Evolutionary conservation across 1,140 invertebrate species (phyloP).

Genomic region (Mamestra configurata): DNA sequence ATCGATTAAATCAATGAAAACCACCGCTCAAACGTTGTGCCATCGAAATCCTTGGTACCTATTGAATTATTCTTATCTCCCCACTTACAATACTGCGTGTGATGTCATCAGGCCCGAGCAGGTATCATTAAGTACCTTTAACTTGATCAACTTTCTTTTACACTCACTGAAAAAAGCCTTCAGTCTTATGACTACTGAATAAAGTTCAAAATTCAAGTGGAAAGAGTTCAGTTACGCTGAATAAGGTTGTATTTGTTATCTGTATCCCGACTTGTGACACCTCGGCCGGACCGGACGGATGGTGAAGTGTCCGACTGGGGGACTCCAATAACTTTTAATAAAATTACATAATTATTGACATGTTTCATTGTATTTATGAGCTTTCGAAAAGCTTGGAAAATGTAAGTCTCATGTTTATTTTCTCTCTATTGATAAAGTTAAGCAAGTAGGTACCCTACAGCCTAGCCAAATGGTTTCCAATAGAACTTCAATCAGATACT

Average conservation of each 20-base stretch:
- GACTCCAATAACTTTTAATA: conserved; percentile 41
- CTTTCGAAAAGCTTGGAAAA: background rate
- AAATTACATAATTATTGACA: background rate
- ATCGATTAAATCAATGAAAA: conserved; percentile 50
- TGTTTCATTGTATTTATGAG: background rate
- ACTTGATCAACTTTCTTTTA: conserved; percentile 37
- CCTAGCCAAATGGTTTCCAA: too few species aligned
- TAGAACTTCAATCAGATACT: too few species aligned
- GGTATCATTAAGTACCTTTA: conserved; percentile 70
- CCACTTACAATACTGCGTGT: conserved; percentile 66
- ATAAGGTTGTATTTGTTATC: conserved; percentile 58
- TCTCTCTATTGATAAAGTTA: too few species aligned
- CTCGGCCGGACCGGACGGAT: conserved; percentile 56
- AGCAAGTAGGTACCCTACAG: too few species aligned
- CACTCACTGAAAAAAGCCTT: background rate
- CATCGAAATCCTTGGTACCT: conserved; percentile 62
- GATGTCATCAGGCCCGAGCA: conserved; percentile 64
- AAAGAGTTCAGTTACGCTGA: background rate
- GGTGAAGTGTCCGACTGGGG: conserved; percentile 54
- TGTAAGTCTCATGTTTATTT: background rate
- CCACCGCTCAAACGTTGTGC: conserved; percentile 58
- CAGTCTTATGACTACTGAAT: background rate
- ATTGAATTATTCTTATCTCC: conserved; percentile 68
- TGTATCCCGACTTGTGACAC: conserved; percentile 63
- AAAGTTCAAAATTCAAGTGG: conserved; percentile 18